Conservation (phyloP, 2,888 invertebrate genomes). For the Folsomia candida region DNA sequence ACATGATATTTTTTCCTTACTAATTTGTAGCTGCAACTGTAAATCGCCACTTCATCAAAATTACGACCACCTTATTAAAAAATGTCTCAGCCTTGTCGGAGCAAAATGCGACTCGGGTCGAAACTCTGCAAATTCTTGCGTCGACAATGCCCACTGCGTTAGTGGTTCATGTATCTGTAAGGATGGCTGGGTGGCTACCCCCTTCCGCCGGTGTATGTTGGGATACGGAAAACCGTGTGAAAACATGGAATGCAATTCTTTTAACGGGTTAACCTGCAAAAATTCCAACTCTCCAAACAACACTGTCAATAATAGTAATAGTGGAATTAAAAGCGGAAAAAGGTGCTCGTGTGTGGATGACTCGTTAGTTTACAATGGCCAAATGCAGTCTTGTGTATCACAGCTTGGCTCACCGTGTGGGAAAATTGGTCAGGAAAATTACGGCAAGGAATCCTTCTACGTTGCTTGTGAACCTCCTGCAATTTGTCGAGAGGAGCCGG, state of each 20-base stretch:
- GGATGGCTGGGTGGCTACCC: neutral
- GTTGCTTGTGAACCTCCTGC: constrained; percentile 33
- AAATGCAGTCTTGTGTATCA: constrained; percentile 29
- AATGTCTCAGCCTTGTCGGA: constrained; percentile 33
- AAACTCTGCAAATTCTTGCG: constrained; percentile 21
- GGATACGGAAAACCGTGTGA: constrained; percentile 30
- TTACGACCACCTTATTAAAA: constrained; percentile 28
- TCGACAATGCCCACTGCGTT: constrained; percentile 25
- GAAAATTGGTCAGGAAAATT: constrained; percentile 39
- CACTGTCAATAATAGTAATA: neutral
- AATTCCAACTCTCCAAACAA: constrained; percentile 4
- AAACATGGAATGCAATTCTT: constrained; percentile 34
- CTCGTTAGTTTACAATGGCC: constrained; percentile 30
- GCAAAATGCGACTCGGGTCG: constrained; percentile 26
- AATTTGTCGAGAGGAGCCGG: constrained; percentile 33
- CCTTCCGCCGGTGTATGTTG: constrained; percentile 22
- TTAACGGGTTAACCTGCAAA: constrained; percentile 30
- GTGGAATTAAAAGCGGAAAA: neutral
- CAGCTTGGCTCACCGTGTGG: constrained; percentile 34
- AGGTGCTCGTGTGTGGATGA: constrained; percentile 38
- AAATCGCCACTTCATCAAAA: constrained; percentile 33
- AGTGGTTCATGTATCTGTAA: neutral
- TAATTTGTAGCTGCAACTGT: constrained; percentile 37
- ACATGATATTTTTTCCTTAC: too few species aligned
- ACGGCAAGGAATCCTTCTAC: constrained; percentile 38